Evolutionary conservation across 2,113 vertebrate genomes (phyloP).

Genomic region (Paramisgurnus dabryanus): DNA sequence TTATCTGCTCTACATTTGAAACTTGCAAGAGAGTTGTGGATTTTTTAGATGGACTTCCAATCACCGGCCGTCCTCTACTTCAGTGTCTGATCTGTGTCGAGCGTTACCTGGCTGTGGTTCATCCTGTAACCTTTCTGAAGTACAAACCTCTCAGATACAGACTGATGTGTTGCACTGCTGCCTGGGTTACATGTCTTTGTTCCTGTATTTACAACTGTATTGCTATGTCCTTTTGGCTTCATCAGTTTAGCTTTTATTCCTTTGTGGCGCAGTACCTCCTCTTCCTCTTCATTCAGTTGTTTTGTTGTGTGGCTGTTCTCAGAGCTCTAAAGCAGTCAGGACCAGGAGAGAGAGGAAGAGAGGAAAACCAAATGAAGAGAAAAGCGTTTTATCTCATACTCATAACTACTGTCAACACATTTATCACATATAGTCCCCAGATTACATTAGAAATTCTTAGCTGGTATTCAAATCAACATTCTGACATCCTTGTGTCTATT

Average conservation of each 20-base stretch:
- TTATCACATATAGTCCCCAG: not conserved
- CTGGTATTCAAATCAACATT: not conserved
- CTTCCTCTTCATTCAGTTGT: not conserved
- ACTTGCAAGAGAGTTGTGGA: accelerated
- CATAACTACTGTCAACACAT: not conserved
- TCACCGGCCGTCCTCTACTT: conserved; percentile 19
- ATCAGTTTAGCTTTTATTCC: not conserved
- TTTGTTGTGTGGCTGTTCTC: conserved; percentile 2
- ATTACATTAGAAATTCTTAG: not conserved
- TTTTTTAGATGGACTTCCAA: not conserved
- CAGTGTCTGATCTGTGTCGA: not conserved
- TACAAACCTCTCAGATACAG: conserved; percentile 7
- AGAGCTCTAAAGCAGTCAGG: conserved; percentile 26
- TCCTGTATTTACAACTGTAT: not conserved
- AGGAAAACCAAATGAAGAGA: conserved; percentile 17
- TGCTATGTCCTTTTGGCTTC: no score
- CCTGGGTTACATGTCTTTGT: not conserved
- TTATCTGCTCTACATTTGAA: not conserved
- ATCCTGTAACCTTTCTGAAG: conserved; percentile 22
- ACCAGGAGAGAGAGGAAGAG: conserved; percentile 9
- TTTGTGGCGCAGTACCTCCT: not conserved
- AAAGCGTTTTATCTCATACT: conserved; percentile 13
- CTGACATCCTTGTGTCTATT: not conserved
- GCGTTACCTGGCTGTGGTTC: conserved; percentile 13
- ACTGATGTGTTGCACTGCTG: not conserved